These are phyloP conservation scores for Sylvilagus floridanus DNA, from an alignment of 2,797 vertebrate genomes.

Conservation along the genomic window DNA sequence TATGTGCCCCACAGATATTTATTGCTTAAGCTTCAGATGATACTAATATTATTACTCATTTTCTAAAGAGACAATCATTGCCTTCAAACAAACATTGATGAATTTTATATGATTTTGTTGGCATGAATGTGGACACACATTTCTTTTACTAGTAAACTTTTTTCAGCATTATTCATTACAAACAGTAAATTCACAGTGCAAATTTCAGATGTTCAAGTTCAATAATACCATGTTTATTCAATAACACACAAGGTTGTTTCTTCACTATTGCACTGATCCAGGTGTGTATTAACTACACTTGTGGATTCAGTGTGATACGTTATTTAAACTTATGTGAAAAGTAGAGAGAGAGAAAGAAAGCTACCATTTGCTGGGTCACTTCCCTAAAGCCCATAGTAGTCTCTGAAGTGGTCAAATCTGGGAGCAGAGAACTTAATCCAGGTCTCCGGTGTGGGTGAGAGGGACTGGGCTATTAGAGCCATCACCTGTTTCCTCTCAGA, in stretches of 20 bases:
- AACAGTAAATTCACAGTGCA: not conserved
- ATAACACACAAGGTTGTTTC: not conserved
- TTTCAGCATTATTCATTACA: not conserved
- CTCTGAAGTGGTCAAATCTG: too few species aligned
- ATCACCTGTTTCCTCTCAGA: too few species aligned
- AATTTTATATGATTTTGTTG: conserved; percentile 33
- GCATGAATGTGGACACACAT: not conserved
- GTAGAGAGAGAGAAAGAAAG: too few species aligned
- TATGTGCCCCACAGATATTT: too few species aligned
- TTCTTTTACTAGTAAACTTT: not conserved
- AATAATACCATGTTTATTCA: not conserved
- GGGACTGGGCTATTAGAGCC: too few species aligned
- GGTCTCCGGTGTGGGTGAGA: too few species aligned
- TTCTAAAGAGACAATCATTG: not conserved
- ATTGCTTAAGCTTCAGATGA: conserved; percentile 7
- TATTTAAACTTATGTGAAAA: too few species aligned
- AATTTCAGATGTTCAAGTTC: not conserved
- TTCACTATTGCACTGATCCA: not conserved
- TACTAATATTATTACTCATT: conserved; percentile 13
- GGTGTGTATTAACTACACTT: not conserved
- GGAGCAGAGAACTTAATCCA: too few species aligned
- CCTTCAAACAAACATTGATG: conserved; percentile 2
- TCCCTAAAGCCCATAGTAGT: too few species aligned
- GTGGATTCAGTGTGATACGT: not conserved
- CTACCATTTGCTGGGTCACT: too few species aligned